Conservation (phyloP, 2,113 vertebrate genomes). For the Lucifuga dentata region DNA sequence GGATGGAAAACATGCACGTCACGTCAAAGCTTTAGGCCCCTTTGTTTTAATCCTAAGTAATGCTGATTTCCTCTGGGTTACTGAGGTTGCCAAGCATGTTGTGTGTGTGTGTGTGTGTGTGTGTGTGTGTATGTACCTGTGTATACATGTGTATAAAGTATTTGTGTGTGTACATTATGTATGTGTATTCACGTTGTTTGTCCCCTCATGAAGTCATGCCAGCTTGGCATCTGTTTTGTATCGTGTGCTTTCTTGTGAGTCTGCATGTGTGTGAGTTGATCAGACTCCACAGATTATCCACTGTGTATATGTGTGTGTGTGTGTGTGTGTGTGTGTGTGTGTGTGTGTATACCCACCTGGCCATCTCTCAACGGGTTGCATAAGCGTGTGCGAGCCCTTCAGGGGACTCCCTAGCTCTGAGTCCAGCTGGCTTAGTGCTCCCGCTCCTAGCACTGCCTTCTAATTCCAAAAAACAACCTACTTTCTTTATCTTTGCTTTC, state of each 20-base stretch:
- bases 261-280: slow-evolving; percentile 41
- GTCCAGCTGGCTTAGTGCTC: slow-evolving; percentile 62
- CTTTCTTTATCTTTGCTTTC: slow-evolving; percentile 44
- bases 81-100: slow-evolving; percentile 59
- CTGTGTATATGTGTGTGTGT: slow-evolving; percentile 9
- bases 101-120: background rate
- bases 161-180: slow-evolving; percentile 18
- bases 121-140: background rate
- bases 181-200: slow-evolving; percentile 61
- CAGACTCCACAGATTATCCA: slow-evolving; percentile 44
- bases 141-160: too few relatives aligned
- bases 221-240: slow-evolving; percentile 68
- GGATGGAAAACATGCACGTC: slow-evolving; percentile 51
- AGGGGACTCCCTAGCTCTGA: slow-evolving; percentile 54
- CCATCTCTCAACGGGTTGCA: slow-evolving; percentile 61
- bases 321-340: slow-evolving; percentile 27
- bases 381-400: slow-evolving; percentile 60
- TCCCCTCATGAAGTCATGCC: slow-evolving; percentile 61
- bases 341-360: slow-evolving; percentile 45
- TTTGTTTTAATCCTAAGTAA: slow-evolving; percentile 75
- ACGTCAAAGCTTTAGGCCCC: slow-evolving; percentile 55
- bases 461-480: slow-evolving; percentile 32
- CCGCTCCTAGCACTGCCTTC: slow-evolving; percentile 34
- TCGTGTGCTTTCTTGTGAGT: slow-evolving; percentile 27
- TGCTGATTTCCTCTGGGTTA: slow-evolving; percentile 71